Evolutionary conservation across 2,888 invertebrate species (phyloP).

Genomic region (Mimachlamys varia): DNA sequence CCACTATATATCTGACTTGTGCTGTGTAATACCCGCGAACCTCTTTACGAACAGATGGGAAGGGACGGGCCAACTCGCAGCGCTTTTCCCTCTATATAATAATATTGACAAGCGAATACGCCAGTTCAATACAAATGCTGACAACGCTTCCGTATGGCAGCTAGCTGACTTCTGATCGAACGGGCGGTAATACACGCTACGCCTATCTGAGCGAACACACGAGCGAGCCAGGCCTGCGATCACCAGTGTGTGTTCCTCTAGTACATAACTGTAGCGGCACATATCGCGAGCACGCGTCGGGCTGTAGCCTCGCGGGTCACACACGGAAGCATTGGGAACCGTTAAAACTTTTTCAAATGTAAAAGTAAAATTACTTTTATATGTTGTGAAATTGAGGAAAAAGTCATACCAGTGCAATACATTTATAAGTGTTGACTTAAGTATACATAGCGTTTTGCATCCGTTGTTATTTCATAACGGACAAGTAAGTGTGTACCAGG

Average conservation of each 20-base stretch:
- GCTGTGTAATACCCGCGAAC: neutral
- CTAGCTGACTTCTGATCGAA: slow-evolving; percentile 29
- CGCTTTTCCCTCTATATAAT: neutral
- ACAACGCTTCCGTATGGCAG: neutral
- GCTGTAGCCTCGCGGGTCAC: neutral
- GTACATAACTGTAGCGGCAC: neutral
- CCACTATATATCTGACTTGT: neutral
- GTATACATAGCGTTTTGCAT: neutral
- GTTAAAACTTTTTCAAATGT: neutral
- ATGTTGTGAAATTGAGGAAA: neutral
- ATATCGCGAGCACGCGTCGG: neutral
- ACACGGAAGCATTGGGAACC: neutral
- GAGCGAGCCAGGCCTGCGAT: neutral
- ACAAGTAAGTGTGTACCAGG: neutral
- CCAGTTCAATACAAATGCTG: neutral
- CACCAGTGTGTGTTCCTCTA: neutral
- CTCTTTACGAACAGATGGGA: neutral
- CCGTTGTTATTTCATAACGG: slow-evolving; percentile 14
- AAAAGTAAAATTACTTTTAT: neutral
- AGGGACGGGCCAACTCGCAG: neutral
- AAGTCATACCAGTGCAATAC: neutral
- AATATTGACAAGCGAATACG: slow-evolving; percentile 5
- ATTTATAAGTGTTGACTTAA: neutral
- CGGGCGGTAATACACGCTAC: neutral
- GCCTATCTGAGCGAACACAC: slow-evolving; percentile 28